Evolutionary conservation across 2,888 invertebrate species (phyloP).

Genomic region (Erebia palarica): DNA sequence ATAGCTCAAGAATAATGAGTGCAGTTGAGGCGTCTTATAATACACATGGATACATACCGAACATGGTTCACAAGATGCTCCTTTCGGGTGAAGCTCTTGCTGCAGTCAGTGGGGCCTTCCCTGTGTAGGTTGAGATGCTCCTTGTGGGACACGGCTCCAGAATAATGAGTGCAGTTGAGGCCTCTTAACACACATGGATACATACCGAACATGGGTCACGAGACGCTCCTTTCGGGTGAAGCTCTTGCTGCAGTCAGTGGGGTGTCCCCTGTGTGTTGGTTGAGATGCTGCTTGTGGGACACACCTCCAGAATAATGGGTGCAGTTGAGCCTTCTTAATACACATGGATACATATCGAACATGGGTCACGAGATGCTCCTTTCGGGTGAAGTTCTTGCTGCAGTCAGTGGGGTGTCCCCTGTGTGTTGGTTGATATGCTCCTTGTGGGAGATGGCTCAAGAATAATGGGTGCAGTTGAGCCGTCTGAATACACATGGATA

Average conservation of each 20-base stretch:
- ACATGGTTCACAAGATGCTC: slow-evolving; percentile 85
- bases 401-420: slow-evolving; percentile 78
- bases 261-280: slow-evolving; percentile 83
- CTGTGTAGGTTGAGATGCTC: too few species aligned
- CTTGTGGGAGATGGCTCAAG: neutral
- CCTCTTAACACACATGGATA: too few species aligned
- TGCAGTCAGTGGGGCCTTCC: too few species aligned
- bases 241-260: too few species aligned
- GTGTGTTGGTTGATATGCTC: slow-evolving; percentile 89
- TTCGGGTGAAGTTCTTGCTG: slow-evolving; percentile 86
- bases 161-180: too few species aligned
- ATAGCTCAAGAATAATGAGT: neutral
- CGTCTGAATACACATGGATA: slow-evolving; percentile 18
- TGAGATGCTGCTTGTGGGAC: slow-evolving; percentile 82
- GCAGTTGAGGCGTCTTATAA: too few species aligned
- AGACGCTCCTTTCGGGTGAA: slow-evolving; percentile 75
- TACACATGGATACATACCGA: slow-evolving; percentile 60
- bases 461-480: neutral
- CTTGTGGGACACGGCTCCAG: too few species aligned
- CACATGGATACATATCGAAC: neutral
- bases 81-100: too few species aligned
- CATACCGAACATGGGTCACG: slow-evolving; percentile 80
- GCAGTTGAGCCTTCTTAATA: neutral
- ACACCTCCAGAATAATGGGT: neutral
- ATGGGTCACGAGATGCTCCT: slow-evolving; percentile 86